Evolutionary conservation across 2,888 invertebrate species (phyloP), one percentile per base, ranked within the genome.

Genomic region (Bursaphelenchus okinawaensis): DNA sequence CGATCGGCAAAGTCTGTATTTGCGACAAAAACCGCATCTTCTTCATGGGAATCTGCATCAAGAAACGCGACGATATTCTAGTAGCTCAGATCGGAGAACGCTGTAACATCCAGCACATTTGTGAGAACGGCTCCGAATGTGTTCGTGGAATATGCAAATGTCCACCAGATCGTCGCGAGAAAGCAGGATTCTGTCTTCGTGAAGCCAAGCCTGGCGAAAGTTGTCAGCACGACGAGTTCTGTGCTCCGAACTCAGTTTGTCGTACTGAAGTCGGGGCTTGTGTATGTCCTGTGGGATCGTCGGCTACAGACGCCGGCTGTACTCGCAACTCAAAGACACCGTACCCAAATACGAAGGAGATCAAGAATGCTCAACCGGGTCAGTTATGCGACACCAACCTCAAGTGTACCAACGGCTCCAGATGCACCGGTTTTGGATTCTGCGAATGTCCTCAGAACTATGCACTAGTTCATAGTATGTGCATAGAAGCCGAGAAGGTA

Each of bases 171-270:
- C 68, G 66, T 62, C 58, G 66, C 22, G 65, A 73, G 16, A 67
- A 75, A n/a, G 71, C 73, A 9, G 79, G 78, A 0, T 71, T 76
- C 51, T 79, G 79, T 60, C 68, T 79, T 1, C 52, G 56, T 51
- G 63, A 68, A 3, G 69, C 78, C 0, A 27, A 66, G 19, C 79
- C 80, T 1, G 79, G 76, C 9, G 76, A 75, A 19, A 66, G 70
- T 7, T 80, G 80, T 63, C 69, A 66, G n/a, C 64, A 69, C 12
- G 79, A 79, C 26, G 76, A 78, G 57, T 63, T 77, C n/a, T 80
- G 80, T 55, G 68, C 68, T 1, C 74, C 65, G 20, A 52, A 56
- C 23, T 61, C 66, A 19, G 68, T 65, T n/a, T 67, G 67, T 27
- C 52, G 54, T 0, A 51, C 61, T 0, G 67, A 67, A 16, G 24